Evolutionary conservation across 2,113 vertebrate genomes (phyloP).

Genomic region (Austrofundulus limnaeus): DNA sequence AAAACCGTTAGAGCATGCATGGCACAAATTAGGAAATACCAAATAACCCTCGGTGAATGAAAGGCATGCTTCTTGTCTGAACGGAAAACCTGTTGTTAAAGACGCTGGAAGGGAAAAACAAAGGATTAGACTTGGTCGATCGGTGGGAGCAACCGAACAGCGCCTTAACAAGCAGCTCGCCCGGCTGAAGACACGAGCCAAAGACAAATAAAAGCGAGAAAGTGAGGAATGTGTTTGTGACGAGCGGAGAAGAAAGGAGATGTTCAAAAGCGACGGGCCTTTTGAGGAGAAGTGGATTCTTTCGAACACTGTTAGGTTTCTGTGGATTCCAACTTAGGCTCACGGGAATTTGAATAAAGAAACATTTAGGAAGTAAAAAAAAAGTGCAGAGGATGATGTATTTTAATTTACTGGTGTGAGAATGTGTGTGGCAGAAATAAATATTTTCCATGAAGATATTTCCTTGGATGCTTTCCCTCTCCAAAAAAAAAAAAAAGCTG

Average conservation of each 20-base stretch:
- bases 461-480: neutral
- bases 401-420: neutral
- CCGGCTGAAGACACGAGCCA: constrained; percentile 24
- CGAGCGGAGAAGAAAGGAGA: constrained; percentile 31
- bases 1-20: neutral
- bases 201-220: constrained; percentile 24
- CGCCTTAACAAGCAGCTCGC: constrained; percentile 42
- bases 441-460: constrained; percentile 6
- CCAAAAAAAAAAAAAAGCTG: constrained; percentile 13
- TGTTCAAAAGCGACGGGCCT: constrained; percentile 20
- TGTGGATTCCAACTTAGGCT: constrained; percentile 53
- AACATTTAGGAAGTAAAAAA: neutral
- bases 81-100: constrained; percentile 21
- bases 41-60: constrained; percentile 28
- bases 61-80: constrained; percentile 11
- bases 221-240: constrained; percentile 47
- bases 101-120: neutral
- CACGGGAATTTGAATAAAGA: neutral
- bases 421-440: constrained; percentile 2
- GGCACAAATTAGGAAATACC: constrained; percentile 4
- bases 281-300: constrained; percentile 56
- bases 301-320: constrained; percentile 54
- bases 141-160: constrained; percentile 24
- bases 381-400: constrained; percentile 2
- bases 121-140: constrained; percentile 10